Conservation (phyloP, 1,140 invertebrate genomes). For the Heliconius nattereri region DNA sequence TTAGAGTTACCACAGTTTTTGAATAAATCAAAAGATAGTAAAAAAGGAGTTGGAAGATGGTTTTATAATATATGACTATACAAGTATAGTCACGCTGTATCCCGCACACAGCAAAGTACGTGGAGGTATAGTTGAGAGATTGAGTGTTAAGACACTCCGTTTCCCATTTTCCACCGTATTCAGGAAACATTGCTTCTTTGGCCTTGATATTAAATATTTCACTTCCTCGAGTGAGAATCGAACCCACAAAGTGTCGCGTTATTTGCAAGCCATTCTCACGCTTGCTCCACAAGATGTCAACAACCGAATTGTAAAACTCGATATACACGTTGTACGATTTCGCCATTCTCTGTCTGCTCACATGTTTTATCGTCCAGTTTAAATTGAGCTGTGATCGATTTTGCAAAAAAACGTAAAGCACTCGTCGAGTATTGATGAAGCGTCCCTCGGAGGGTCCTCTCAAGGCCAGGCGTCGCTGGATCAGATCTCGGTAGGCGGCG, state of each 20-base stretch:
- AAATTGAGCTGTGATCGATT: slow-evolving; percentile 49
- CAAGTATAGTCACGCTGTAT: background rate
- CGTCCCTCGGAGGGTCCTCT: slow-evolving; percentile 34
- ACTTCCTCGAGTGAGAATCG: too few species aligned
- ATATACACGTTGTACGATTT: slow-evolving; percentile 65
- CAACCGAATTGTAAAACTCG: slow-evolving; percentile 59
- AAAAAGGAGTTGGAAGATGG: background rate
- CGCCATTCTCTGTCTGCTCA: slow-evolving; percentile 53
- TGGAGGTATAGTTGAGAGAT: too few species aligned
- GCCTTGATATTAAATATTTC: too few species aligned
- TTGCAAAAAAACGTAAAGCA: slow-evolving; percentile 30
- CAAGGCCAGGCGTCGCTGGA: slow-evolving; percentile 34
- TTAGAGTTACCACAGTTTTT: background rate
- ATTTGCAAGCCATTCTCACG: slow-evolving; percentile 55
- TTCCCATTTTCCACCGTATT: too few species aligned
- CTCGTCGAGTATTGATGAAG: slow-evolving; percentile 21
- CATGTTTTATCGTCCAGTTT: slow-evolving; percentile 49
- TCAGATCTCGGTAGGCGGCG: slow-evolving; percentile 47
- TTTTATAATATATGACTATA: background rate
- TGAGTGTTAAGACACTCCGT: too few species aligned
- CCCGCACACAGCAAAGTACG: too few species aligned
- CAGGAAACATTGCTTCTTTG: too few species aligned
- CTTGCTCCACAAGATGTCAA: slow-evolving; percentile 47
- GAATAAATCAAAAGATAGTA: background rate
- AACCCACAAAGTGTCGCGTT: background rate